Evolutionary conservation across 2,797 vertebrate genomes (phyloP).

Genomic region (Cetoscarus ocellatus): DNA sequence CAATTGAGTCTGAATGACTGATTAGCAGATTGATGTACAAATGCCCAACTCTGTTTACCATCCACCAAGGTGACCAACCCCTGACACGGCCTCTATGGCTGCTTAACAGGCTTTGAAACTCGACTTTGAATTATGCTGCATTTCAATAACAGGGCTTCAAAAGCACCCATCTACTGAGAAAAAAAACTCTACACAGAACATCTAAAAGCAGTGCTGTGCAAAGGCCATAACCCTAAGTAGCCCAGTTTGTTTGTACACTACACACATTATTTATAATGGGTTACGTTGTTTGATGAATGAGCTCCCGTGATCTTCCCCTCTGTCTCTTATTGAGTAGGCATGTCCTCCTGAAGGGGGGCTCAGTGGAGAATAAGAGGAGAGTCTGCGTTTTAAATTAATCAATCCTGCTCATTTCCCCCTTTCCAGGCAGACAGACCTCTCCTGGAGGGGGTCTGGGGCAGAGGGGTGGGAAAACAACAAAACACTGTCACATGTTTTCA

Average conservation of each 20-base stretch:
- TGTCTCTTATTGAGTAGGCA: conserved; percentile 54
- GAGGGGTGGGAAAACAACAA: conserved; percentile 35
- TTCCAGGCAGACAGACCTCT: conserved; percentile 60
- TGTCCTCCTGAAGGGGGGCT: conserved; percentile 57
- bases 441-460: conserved; percentile 66
- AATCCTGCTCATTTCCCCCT: conserved; percentile 67
- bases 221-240: conserved; percentile 53
- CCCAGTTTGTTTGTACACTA: conserved; percentile 64
- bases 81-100: not conserved
- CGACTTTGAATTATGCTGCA: not conserved
- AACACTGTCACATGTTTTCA: conserved; percentile 74
- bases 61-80: no score
- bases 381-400: conserved; percentile 75
- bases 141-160: conserved; percentile 31
- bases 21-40: no score
- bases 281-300: conserved; percentile 67
- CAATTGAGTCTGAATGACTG: no score
- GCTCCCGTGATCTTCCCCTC: conserved; percentile 57
- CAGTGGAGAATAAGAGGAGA: conserved; percentile 45
- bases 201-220: conserved; percentile 51
- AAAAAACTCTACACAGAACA: conserved; percentile 41
- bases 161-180: conserved; percentile 17
- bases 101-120: conserved; percentile 1
- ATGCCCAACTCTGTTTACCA: no score
- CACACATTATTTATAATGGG: conserved; percentile 61